Base-by-base conservation (phyloP, 37 sponge, comb jelly and placozoan species). In the Lycopodina hypogea region DNA sequence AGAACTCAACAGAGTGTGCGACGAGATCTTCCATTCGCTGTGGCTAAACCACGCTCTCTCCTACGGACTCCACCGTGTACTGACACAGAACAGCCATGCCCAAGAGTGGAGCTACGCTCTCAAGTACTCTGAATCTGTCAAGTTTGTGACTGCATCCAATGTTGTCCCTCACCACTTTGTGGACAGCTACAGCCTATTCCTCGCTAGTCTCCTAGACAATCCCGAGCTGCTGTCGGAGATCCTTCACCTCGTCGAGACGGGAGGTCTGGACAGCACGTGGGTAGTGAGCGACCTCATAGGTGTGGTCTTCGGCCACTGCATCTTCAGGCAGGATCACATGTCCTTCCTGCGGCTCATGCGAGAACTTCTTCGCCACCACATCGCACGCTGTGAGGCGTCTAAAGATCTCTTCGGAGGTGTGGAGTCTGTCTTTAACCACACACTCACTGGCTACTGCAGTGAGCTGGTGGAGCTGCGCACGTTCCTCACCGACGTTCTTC, bases 301-400 rank as follows among this genome's bases (percentile, higher is more conserved):
- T 7, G 80, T 79, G 12, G 78, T 89, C 12, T 89, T 80, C 39
- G 85, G 90, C 14, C 84, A 89, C 39, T 84, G 84, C 55, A 40
- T 89, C 17, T 79, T 89, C 48, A 76, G 57, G 9, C 56, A 68
- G 3, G 90, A 89, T 65, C 86, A 85, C 79, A 66, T 57, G 42
- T 69, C 64, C 30, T 85, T 79, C n/a, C 57, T 85, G 34, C 42
- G 45, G 21, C 64, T 85, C 12, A 61, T 85, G 23, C 14, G 55
- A 19, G 74, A 72, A 15, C 55, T 85, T 3, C 65, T 85, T 32
- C 35, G 26, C 19, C 74, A 79, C 26, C 86, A 71, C 34, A 64
- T 85, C 24, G 37, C 41, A 0, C 42, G 63, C 18, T 78, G 79
- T 36, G 69, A 72, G 9, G 35, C 74, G 6, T 63, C 74, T 0